Evolutionary conservation across 2,113 vertebrate genomes (phyloP).

Genomic region (Pavo muticus): DNA sequence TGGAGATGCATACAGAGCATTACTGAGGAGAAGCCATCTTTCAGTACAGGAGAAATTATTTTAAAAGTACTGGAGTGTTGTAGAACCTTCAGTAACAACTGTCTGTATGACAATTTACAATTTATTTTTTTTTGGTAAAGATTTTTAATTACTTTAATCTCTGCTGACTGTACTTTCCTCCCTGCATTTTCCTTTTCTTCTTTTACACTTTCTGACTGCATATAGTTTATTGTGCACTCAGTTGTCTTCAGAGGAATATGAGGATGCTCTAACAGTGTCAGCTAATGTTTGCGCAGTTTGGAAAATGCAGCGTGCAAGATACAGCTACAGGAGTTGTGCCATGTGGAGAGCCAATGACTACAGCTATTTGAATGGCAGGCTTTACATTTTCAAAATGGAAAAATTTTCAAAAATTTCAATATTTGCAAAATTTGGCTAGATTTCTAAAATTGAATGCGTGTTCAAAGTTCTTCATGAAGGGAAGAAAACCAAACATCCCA

Average conservation of each 20-base stretch:
- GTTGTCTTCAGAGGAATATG: background rate
- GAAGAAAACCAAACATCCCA: background rate
- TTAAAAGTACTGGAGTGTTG: background rate
- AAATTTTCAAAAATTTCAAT: background rate
- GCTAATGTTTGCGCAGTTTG: background rate
- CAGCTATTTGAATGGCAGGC: background rate
- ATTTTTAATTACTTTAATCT: background rate
- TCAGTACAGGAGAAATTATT: background rate
- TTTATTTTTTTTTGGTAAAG: background rate
- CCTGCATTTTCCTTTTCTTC: background rate
- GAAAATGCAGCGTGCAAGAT: background rate
- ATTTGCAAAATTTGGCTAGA: background rate
- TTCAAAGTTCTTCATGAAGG: background rate
- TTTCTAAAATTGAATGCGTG: background rate
- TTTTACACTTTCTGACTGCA: background rate
- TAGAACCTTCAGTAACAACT: background rate
- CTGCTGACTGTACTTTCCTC: background rate
- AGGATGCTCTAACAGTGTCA: background rate
- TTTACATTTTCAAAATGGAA: background rate
- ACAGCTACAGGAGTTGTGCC: background rate
- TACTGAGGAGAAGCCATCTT: background rate
- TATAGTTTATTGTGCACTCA: background rate
- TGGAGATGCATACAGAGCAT: background rate
- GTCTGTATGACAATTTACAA: background rate
- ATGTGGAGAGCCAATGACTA: background rate